A percentile compares a stretch with the other conserved stretches of the same genome.
Conservation (phyloP, 1,140 invertebrate genomes). For the Trachymyrmex cornetzi region DNA sequence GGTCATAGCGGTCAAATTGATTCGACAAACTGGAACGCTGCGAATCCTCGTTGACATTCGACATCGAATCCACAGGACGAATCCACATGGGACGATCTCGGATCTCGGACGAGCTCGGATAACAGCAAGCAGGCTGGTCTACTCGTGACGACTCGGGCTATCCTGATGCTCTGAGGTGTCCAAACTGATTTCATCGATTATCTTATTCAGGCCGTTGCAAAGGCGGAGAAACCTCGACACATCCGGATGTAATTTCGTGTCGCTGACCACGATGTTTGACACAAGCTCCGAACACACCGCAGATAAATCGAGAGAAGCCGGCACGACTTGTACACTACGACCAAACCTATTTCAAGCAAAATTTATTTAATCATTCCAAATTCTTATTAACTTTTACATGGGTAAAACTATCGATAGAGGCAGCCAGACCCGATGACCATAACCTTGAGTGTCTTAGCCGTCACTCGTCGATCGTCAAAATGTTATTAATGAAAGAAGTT, state of each 20-base stretch:
- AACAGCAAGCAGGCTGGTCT: slow-evolving; percentile 9
- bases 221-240: slow-evolving; percentile 73
- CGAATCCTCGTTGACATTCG: slow-evolving; percentile 33
- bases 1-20: neutral
- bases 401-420: too few species aligned
- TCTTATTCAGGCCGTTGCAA: slow-evolving; percentile 74
- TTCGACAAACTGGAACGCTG: slow-evolving; percentile 1
- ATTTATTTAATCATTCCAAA: neutral
- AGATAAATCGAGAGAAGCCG: slow-evolving; percentile 67
- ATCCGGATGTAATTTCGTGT: slow-evolving; percentile 63
- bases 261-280: slow-evolving; percentile 48
- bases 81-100: slow-evolving; percentile 23
- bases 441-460: too few species aligned
- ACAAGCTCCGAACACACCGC: slow-evolving; percentile 74
- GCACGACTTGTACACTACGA: slow-evolving; percentile 67
- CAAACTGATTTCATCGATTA: slow-evolving; percentile 69
- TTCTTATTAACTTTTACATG: neutral
- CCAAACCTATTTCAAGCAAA: slow-evolving; percentile 72
- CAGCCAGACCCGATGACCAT: too few species aligned
- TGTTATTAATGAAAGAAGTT: too few species aligned
- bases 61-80: slow-evolving; percentile 24
- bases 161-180: slow-evolving; percentile 19
- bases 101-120: slow-evolving; percentile 27
- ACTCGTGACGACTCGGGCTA: slow-evolving; percentile 41
- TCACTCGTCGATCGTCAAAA: too few species aligned